phyloP scores from a whole-genome alignment of 1,140 invertebrate species.

The Cydia fagiglandana region DNA sequence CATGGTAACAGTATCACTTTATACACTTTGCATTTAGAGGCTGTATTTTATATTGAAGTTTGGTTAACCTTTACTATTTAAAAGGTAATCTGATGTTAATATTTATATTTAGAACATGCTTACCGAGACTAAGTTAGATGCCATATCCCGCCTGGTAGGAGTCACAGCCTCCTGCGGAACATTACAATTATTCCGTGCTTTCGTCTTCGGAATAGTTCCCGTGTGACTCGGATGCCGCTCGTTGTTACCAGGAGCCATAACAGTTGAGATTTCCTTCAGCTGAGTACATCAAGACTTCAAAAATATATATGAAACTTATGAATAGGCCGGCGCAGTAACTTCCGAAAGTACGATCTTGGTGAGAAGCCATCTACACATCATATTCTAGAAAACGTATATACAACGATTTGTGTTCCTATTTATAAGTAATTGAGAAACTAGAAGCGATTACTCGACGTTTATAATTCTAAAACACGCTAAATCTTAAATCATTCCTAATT shows the following conservation, averaged over 20 bases:
- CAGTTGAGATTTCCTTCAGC: conserved; percentile 39
- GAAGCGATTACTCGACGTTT: background rate
- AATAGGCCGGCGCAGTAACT: conserved; percentile 8
- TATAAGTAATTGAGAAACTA: background rate
- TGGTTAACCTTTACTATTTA: too few relatives aligned
- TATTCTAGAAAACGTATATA: background rate
- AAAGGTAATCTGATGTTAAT: background rate
- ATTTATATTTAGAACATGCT: conserved; percentile 36
- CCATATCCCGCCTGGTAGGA: conserved; percentile 77
- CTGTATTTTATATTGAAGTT: background rate
- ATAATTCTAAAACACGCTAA: background rate
- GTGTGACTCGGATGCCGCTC: conserved; percentile 73
- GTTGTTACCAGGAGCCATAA: conserved; percentile 76
- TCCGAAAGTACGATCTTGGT: conserved; percentile 6
- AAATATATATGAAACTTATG: conserved; percentile 10
- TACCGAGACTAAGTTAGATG: conserved; percentile 74
- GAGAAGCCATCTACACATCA: conserved; percentile 17
- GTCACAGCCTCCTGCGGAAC: conserved; percentile 78
- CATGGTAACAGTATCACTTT: background rate
- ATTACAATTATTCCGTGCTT: conserved; percentile 76
- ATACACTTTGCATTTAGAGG: background rate
- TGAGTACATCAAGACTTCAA: conserved; percentile 15
- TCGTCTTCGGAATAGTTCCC: conserved; percentile 76
- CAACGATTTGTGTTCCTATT: background rate
- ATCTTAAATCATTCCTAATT: conserved; percentile 1